Evolutionary conservation across 2,888 invertebrate species (phyloP).

Genomic region (Eucera pruinosa): DNA sequence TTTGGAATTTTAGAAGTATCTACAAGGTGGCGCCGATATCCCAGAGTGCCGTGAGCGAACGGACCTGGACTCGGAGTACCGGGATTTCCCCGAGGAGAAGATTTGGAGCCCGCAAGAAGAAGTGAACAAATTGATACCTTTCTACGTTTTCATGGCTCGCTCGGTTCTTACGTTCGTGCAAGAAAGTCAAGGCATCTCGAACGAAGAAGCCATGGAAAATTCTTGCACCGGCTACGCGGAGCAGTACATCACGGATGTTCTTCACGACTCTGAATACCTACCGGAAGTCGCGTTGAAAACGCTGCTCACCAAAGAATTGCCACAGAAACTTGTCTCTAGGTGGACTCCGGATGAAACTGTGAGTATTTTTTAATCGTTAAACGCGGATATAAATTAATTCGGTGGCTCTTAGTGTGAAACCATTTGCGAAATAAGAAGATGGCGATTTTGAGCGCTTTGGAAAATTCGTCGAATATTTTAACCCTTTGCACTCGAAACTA

Average conservation of each 20-base stretch:
- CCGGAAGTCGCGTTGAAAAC: conserved; percentile 52
- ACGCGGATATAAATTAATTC: too few relatives aligned
- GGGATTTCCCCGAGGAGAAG: conserved; percentile 56
- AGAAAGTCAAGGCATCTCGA: conserved; percentile 48
- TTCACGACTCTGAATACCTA: conserved; percentile 54
- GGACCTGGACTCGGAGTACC: conserved; percentile 34
- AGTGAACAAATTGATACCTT: conserved; percentile 49
- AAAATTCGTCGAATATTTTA: too few relatives aligned
- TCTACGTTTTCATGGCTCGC: conserved; percentile 54
- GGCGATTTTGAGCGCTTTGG: too few relatives aligned
- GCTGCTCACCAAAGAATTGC: conserved; percentile 30
- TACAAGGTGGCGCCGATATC: conserved; percentile 22
- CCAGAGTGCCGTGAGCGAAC: conserved; percentile 27
- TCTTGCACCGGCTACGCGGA: conserved; percentile 58
- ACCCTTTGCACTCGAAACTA: too few relatives aligned
- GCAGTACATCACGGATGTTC: conserved; percentile 53
- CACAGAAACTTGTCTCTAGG: conserved; percentile 4
- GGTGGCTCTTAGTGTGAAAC: too few relatives aligned
- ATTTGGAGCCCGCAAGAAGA: conserved; percentile 56
- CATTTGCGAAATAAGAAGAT: too few relatives aligned
- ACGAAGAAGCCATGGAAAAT: conserved; percentile 61
- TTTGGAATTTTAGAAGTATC: too few relatives aligned
- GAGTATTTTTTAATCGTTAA: too few relatives aligned
- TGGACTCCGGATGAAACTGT: conserved; percentile 11
- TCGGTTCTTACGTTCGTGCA: conserved; percentile 57